Base-by-base conservation (phyloP, 2,888 invertebrate species). In the Melanostoma mellinum region DNA sequence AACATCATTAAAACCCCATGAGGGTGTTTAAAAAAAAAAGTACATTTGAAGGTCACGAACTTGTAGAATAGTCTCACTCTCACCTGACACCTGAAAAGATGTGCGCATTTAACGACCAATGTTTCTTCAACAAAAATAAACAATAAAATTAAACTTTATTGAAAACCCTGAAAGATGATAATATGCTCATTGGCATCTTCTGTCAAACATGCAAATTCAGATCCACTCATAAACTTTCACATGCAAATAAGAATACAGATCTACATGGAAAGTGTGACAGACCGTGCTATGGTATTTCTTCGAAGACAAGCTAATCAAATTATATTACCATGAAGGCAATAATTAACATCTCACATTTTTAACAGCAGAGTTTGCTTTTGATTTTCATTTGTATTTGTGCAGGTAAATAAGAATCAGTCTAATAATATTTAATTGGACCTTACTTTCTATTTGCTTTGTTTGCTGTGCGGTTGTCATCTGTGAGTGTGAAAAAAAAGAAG, bases 191-290 rank as follows among this genome's bases (percentile, higher is more conserved):
- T 20, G 20, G 20, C 20, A 20, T 20, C 20, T 36, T n/a, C 53
- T 33, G 4, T 53, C 33, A 53, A 52, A 40, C 40, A n/a, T 53
- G 42, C 61, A 61, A 20, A 20, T 20, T 20, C 42, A 53, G 4
- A 35, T 35, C 35, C 44, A 53, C 61, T 63, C 63, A 63, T 73
- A 52, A 63, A 73, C 73, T 73, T 73, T 73, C 73, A 63, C 63
- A 46, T 33, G 44, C 30, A 36, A 63, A 52, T 33, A 33, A 5
- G 36, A 53, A 42, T 42, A 35, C 33, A 53, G 38, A 9, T 4
- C 46, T 55, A 63, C 20, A 20, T 20, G 20, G 63, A 73, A 73
- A 73, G 73, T 55, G 63, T 33, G 42, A 46, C 44, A 20, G 20
- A 20, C 20, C 20, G 20, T 20, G 20, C 20, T 20, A 20, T 20